These are phyloP conservation scores for Rhinoderma darwinii DNA, from an alignment of 2,113 vertebrate species.

Conservation along the genomic window DNA sequence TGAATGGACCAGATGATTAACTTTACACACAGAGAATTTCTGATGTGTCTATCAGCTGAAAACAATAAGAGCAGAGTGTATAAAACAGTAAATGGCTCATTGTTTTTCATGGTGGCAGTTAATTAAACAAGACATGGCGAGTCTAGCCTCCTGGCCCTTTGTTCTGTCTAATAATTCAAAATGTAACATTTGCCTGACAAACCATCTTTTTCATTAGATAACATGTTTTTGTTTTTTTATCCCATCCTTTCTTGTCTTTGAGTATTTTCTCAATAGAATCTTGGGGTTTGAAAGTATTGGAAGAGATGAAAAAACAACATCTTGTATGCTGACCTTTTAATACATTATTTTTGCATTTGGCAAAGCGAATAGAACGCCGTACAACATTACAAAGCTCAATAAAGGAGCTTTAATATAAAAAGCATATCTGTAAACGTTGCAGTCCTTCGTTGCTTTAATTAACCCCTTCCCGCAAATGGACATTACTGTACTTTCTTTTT, in stretches of 20 bases:
- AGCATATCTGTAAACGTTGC: neutral
- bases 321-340: constrained; percentile 19
- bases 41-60: constrained; percentile 7
- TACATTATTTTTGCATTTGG: constrained; percentile 6
- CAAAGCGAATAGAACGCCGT: neutral
- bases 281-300: neutral
- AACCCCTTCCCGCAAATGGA: too few relatives aligned
- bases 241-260: constrained; percentile 36
- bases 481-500: too few relatives aligned
- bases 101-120: constrained; percentile 50
- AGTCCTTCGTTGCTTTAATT: neutral
- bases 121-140: constrained; percentile 53
- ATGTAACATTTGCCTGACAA: constrained; percentile 42
- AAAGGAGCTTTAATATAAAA: neutral
- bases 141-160: constrained; percentile 49
- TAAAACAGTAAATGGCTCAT: constrained; percentile 45
- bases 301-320: constrained; percentile 12
- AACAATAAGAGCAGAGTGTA: constrained; percentile 40
- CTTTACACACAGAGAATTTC: constrained; percentile 6
- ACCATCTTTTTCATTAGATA: constrained; percentile 52
- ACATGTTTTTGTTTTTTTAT: constrained; percentile 23
- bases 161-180: constrained; percentile 46
- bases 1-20: constrained; percentile 25
- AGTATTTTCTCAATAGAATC: neutral
- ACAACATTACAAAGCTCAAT: neutral